Evolutionary conservation across 2,888 invertebrate species (phyloP).

Genomic region (Drosophila nigricruria): DNA sequence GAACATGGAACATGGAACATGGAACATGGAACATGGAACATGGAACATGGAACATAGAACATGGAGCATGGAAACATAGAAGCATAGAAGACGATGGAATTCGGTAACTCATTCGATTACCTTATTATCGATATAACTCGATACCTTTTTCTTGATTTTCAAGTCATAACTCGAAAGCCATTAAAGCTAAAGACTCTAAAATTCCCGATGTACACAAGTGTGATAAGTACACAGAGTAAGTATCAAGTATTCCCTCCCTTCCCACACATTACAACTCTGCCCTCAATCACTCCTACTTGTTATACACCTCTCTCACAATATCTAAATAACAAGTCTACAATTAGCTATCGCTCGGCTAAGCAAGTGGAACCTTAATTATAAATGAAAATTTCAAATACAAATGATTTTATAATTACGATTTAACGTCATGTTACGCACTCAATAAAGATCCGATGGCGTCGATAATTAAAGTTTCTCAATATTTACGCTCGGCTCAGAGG

Average conservation of each 20-base stretch:
- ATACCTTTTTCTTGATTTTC: neutral
- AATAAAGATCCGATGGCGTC: conserved; percentile 11
- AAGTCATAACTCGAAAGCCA: neutral
- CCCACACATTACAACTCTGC: neutral
- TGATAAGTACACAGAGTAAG: too few species aligned
- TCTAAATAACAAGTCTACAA: conserved; percentile 3
- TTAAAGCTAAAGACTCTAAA: neutral
- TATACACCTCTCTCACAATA: too few species aligned
- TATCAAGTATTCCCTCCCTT: too few species aligned
- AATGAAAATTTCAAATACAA: neutral
- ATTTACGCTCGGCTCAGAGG: neutral
- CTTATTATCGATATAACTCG: neutral
- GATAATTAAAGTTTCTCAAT: conserved; percentile 19
- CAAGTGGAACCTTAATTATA: neutral
- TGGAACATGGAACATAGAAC: neutral
- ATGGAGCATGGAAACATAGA: neutral
- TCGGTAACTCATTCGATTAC: neutral
- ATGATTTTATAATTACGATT: conserved; percentile 39
- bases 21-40: too few species aligned
- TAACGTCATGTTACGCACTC: conserved; percentile 6
- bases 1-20: neutral
- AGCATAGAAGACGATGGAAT: neutral
- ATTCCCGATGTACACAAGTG: too few species aligned
- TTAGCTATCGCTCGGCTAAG: neutral
- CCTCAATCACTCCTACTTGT: neutral